phyloP scores from a whole-genome alignment of 2,113 vertebrate genomes.

The Silurus glanis region DNA sequence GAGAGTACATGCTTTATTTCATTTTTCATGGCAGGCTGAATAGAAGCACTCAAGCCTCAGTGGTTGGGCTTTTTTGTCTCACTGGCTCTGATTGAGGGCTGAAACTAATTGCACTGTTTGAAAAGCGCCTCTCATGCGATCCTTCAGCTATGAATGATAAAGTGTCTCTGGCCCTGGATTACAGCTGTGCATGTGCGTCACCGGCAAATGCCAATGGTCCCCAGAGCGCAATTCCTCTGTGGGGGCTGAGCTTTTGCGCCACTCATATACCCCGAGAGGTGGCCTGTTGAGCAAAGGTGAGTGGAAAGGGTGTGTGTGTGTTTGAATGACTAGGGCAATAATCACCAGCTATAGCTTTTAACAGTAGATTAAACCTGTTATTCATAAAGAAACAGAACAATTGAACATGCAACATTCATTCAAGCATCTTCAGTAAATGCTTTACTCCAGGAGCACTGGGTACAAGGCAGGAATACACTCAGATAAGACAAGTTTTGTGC shows the following conservation, averaged over 20 bases:
- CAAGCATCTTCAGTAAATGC: not conserved
- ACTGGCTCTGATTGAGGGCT: slow-evolving; percentile 38
- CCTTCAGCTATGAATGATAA: slow-evolving; percentile 56
- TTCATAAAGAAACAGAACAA: slow-evolving; percentile 4
- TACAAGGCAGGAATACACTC: not conserved
- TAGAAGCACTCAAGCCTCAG: slow-evolving; percentile 23
- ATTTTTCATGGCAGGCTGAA: slow-evolving; percentile 18
- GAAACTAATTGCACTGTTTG: slow-evolving; percentile 51
- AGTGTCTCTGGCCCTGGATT: slow-evolving; percentile 53
- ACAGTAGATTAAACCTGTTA: slow-evolving; percentile 20
- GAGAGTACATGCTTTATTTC: slow-evolving; percentile 8
- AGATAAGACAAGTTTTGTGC: not conserved
- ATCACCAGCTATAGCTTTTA: slow-evolving; percentile 54
- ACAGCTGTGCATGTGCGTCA: slow-evolving; percentile 70
- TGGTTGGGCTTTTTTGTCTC: slow-evolving; percentile 44
- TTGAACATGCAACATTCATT: not conserved
- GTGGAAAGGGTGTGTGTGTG: slow-evolving; percentile 28
- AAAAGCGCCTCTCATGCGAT: slow-evolving; percentile 46
- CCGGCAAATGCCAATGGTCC: slow-evolving; percentile 63
- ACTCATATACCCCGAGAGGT: slow-evolving; percentile 30
- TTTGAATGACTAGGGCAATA: slow-evolving; percentile 8
- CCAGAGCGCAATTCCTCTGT: slow-evolving; percentile 57
- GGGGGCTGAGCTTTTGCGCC: slow-evolving; percentile 45
- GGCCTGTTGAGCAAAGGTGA: slow-evolving; percentile 8
- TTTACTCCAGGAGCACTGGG: not conserved